phyloP scores from a whole-genome alignment of 2,113 vertebrate genomes.

The Melospiza georgiana region DNA sequence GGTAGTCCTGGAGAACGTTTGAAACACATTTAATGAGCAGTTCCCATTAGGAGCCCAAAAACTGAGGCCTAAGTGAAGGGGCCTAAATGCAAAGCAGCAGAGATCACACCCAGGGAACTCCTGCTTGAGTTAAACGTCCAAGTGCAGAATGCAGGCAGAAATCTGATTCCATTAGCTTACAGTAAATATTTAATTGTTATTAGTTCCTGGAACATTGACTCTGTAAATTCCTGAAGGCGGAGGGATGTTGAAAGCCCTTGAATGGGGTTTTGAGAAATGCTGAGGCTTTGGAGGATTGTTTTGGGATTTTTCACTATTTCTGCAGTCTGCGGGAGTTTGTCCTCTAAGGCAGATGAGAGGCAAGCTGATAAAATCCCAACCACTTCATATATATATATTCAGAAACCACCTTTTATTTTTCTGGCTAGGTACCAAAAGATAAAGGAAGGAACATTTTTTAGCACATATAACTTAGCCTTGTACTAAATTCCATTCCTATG shows the following conservation, averaged over 20 bases:
- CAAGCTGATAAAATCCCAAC: neutral
- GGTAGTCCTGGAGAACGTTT: neutral
- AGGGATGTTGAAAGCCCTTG: rapidly evolving
- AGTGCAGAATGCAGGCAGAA: neutral
- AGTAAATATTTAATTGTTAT: neutral
- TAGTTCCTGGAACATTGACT: neutral
- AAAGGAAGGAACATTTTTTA: neutral
- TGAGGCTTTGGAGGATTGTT: neutral
- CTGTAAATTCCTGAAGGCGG: neutral
- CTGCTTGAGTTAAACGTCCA: neutral
- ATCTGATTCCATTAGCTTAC: neutral
- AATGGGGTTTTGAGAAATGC: neutral
- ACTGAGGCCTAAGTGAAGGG: neutral
- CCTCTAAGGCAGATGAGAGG: neutral
- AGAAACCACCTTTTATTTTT: neutral
- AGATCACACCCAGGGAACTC: neutral
- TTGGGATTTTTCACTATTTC: neutral
- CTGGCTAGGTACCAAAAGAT: neutral
- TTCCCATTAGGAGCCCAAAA: neutral
- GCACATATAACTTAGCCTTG: neutral
- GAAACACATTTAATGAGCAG: neutral
- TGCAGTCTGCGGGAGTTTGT: neutral
- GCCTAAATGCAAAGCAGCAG: neutral
- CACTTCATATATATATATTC: neutral
- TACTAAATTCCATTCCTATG: neutral